Percentiles rank a stretch among this genome's conserved stretches.
These are phyloP conservation scores for Sarcophaga subvicina DNA, from an alignment of 2,888 invertebrate species.

Conservation along the genomic window DNA sequence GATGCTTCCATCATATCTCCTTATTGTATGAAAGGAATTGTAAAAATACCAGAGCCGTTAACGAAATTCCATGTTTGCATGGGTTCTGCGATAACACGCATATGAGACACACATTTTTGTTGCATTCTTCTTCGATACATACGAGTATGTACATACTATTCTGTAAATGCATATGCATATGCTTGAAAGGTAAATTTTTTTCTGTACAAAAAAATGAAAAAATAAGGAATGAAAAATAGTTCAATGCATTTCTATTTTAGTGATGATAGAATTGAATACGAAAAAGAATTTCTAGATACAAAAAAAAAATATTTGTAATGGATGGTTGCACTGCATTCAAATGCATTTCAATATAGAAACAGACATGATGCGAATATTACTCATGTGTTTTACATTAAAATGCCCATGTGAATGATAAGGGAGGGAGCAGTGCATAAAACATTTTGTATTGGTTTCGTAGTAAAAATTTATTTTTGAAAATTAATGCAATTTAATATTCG, in stretches of 20 bases:
- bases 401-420: not conserved
- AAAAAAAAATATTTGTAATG: conserved; percentile 14
- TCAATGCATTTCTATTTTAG: conserved; percentile 6
- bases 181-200: not conserved
- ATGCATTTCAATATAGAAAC: conserved; percentile 6
- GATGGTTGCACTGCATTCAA: conserved; percentile 13
- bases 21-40: conserved; percentile 5
- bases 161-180: not conserved
- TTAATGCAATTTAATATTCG: too few relatives aligned
- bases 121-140: not conserved
- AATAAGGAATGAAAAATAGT: not conserved
- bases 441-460: not conserved
- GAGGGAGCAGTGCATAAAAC: not conserved
- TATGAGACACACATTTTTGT: not conserved
- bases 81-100: conserved; percentile 24
- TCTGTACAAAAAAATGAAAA: not conserved
- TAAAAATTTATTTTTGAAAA: too few relatives aligned
- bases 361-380: conserved; percentile 8
- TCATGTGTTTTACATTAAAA: not conserved
- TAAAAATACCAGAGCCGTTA: not conserved
- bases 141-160: too few relatives aligned
- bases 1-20: not conserved
- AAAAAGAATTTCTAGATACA: conserved; percentile 8
- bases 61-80: conserved; percentile 1
- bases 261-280: not conserved